Percentiles rank a stretch among this genome's conserved stretches.
Conservation (phyloP, 2,797 vertebrate genomes). For the Orestias chungarensis region DNA sequence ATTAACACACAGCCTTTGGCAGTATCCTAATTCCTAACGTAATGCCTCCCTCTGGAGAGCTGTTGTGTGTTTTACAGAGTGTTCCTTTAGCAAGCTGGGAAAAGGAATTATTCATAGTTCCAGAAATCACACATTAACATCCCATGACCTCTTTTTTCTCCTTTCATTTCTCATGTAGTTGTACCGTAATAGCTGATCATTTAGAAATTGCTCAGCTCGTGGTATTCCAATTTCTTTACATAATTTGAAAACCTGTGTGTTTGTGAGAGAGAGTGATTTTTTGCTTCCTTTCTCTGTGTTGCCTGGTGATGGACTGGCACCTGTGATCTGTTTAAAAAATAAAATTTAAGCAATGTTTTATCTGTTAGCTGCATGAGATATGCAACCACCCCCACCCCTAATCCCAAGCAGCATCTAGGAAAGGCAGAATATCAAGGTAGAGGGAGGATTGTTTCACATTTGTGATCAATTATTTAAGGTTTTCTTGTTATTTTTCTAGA, state of each 20-base stretch:
- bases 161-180: neutral
- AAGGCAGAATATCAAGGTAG: too few relatives aligned
- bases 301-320: neutral
- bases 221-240: neutral
- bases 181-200: neutral
- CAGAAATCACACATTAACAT: conserved; percentile 10
- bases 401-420: too few relatives aligned
- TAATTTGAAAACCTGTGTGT: neutral
- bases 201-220: neutral
- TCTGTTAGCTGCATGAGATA: neutral
- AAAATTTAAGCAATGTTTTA: neutral
- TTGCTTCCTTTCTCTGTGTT: neutral
- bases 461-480: too few relatives aligned
- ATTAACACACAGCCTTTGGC: conserved; percentile 29
- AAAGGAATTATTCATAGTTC: neutral
- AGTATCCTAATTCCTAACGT: conserved; percentile 16
- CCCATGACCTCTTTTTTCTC: neutral
- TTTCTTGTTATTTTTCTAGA: too few relatives aligned
- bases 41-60: conserved; percentile 2
- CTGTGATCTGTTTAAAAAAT: neutral
- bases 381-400: neutral
- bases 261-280: neutral
- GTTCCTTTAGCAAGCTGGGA: neutral
- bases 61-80: neutral
- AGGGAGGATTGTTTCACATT: too few relatives aligned